Evolutionary conservation across 35 echinoderm and acorn worm species (phyloP).

Genomic region (Nesometra sesokonis): DNA sequence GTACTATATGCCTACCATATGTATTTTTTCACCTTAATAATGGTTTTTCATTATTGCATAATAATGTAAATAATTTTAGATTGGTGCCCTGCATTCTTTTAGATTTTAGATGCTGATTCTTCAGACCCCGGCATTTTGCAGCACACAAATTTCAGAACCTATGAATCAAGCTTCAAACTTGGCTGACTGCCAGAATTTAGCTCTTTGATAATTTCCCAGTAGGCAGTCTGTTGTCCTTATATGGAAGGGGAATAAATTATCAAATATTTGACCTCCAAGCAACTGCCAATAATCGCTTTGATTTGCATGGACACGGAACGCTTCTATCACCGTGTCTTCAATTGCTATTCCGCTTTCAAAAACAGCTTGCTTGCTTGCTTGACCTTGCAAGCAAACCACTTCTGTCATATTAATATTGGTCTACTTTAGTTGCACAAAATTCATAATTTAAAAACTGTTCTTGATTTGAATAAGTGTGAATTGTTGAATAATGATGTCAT

Average conservation of each 20-base stretch:
- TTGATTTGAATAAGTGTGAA: too few relatives aligned
- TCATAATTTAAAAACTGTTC: too few relatives aligned
- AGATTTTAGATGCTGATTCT: too few relatives aligned
- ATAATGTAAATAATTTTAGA: too few relatives aligned
- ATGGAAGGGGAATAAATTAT: background rate
- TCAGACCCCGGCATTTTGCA: background rate
- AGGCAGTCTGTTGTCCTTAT: background rate
- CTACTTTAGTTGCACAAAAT: too few relatives aligned
- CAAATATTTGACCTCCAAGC: background rate
- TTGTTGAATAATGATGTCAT: too few relatives aligned
- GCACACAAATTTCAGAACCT: background rate
- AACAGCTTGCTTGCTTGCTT: background rate
- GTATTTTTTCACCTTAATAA: too few relatives aligned
- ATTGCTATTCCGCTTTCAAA: background rate
- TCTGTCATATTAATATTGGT: background rate
- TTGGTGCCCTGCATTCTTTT: too few relatives aligned
- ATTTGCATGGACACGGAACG: background rate
- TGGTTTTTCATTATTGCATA: too few relatives aligned
- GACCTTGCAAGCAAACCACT: background rate
- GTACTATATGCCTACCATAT: too few relatives aligned
- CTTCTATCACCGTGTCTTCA: background rate
- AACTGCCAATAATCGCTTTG: background rate
- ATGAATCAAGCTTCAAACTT: background rate
- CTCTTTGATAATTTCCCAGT: background rate
- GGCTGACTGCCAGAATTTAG: background rate